Percentiles rank a stretch among this genome's conserved stretches.
Evolutionary conservation across 1,140 invertebrate species (phyloP).

Genomic region (Trichomalopsis sarcophagae): DNA sequence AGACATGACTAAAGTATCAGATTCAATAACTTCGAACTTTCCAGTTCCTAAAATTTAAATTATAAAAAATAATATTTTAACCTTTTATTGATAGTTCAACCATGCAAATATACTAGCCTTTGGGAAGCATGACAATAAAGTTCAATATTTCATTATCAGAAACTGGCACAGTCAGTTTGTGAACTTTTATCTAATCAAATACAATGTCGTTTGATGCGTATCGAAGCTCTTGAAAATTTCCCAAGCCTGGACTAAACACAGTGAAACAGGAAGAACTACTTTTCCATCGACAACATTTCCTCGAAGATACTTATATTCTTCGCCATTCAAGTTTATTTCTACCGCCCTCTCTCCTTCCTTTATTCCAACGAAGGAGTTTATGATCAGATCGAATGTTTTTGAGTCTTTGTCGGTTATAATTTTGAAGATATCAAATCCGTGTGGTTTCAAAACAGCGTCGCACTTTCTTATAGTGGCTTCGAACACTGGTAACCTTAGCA

Average conservation of each 20-base stretch:
- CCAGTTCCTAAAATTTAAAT: constrained; percentile 50
- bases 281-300: constrained; percentile 90
- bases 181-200: constrained; percentile 89
- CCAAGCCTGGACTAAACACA: constrained; percentile 88
- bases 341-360: constrained; percentile 79
- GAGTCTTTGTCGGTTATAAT: constrained; percentile 78
- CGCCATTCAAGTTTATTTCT: constrained; percentile 78
- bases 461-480: constrained; percentile 79
- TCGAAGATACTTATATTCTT: constrained; percentile 82
- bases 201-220: constrained; percentile 80
- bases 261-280: constrained; percentile 89
- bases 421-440: constrained; percentile 78
- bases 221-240: constrained; percentile 85
- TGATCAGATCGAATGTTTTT: constrained; percentile 77
- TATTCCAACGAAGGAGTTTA: constrained; percentile 83
- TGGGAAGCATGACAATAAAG: constrained; percentile 86
- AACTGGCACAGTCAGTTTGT: constrained; percentile 83
- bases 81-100: no score
- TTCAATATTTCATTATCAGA: constrained; percentile 80
- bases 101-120: constrained; percentile 73
- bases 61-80: constrained; percentile 55
- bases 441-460: constrained; percentile 75
- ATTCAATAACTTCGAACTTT: constrained; percentile 78
- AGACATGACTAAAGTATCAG: constrained; percentile 83
- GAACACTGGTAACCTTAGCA: constrained; percentile 82